A percentile compares a stretch with the other conserved stretches of the same genome.
phyloP scores from a whole-genome alignment of 2,797 vertebrate genomes.

The Microctenopoma stevenorrisi region DNA sequence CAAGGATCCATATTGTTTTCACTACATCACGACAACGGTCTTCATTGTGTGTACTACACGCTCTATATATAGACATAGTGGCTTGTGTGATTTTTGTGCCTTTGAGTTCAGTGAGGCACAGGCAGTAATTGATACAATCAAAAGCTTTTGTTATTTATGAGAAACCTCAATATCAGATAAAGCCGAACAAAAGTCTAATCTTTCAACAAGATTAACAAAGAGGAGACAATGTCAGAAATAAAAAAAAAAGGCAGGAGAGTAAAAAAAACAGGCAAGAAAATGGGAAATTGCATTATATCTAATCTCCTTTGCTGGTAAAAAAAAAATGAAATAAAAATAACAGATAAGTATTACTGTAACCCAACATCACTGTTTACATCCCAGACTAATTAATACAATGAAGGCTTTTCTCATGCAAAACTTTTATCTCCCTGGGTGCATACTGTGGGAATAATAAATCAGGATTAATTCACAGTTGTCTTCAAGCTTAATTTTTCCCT shows the following conservation, averaged over 20 bases:
- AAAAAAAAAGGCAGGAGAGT: conserved; percentile 41
- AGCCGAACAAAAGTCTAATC: conserved; percentile 75
- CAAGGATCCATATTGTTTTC: conserved; percentile 22
- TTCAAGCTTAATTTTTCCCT: background rate
- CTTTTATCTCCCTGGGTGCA: conserved; percentile 40
- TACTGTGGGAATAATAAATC: conserved; percentile 37
- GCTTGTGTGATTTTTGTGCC: conserved; percentile 37
- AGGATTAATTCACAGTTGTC: conserved; percentile 32
- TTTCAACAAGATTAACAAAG: conserved; percentile 77
- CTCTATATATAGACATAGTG: conserved; percentile 35
- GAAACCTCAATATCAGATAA: conserved; percentile 77
- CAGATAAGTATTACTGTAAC: conserved; percentile 73
- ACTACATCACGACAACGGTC: conserved; percentile 6
- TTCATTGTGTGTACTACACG: conserved; percentile 6
- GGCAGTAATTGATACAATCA: conserved; percentile 75
- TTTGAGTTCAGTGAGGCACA: conserved; percentile 53
- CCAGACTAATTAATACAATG: conserved; percentile 64
- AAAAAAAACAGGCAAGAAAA: conserved; percentile 31
- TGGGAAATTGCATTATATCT: conserved; percentile 63
- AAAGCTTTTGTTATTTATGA: conserved; percentile 78
- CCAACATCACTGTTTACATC: conserved; percentile 63
- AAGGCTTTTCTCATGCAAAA: conserved; percentile 36
- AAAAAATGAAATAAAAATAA: conserved; percentile 52
- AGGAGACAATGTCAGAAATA: conserved; percentile 58
- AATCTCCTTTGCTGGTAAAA: conserved; percentile 68